These are phyloP conservation scores for Mus minutoides DNA, from an alignment of 2,797 vertebrate genomes.

Conservation along the genomic window DNA sequence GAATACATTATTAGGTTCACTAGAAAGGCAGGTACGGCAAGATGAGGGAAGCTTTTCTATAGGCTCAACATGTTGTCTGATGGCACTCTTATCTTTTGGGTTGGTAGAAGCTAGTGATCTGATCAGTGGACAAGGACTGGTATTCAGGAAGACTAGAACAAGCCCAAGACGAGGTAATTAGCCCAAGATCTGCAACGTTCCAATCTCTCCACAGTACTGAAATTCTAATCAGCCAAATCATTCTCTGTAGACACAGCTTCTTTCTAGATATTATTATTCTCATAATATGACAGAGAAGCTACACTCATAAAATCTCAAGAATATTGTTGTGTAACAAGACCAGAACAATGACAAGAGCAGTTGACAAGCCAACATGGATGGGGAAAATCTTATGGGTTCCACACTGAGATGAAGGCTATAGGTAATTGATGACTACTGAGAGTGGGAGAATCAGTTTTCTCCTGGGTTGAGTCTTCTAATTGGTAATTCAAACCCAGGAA, in stretches of 20 bases:
- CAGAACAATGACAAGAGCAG: neutral
- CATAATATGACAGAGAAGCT: neutral
- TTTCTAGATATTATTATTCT: neutral
- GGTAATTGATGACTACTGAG: neutral
- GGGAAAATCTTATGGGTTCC: neutral
- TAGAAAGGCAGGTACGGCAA: neutral
- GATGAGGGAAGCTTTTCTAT: neutral
- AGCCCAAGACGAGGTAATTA: neutral
- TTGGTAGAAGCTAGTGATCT: neutral
- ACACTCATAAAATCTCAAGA: neutral
- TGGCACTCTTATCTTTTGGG: neutral
- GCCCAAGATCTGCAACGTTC: neutral
- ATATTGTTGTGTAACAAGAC: neutral
- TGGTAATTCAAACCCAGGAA: neutral
- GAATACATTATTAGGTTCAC: neutral
- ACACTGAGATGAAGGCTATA: neutral
- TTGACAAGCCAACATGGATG: neutral
- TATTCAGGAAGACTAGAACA: neutral
- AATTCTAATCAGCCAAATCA: neutral
- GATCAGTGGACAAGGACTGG: neutral
- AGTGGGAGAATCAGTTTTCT: neutral
- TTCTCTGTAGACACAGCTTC: neutral
- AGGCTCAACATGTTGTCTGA: neutral
- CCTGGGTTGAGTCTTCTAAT: neutral
- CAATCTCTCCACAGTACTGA: neutral